phyloP scores from a whole-genome alignment of 2,797 vertebrate species.

The Acestrorhynchus altus region DNA sequence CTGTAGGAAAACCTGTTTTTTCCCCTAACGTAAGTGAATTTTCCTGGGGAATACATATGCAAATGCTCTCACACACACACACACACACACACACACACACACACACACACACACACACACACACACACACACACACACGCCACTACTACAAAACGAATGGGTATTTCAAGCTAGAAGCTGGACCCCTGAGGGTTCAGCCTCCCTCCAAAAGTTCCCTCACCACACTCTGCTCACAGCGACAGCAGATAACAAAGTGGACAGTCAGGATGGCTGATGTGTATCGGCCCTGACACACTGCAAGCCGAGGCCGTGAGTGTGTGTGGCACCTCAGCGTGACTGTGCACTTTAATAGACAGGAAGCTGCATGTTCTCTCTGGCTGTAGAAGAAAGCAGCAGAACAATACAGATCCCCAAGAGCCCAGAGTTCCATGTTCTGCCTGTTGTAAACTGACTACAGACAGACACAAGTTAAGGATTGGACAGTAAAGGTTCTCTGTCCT shows the following conservation, averaged over 20 bases:
- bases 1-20: no score
- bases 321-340: slow-evolving; percentile 46
- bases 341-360: slow-evolving; percentile 47
- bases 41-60: no score
- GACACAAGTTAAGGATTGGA: background rate
- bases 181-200: background rate
- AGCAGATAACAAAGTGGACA: slow-evolving; percentile 33
- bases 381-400: slow-evolving; percentile 39
- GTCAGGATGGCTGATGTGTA: slow-evolving; percentile 42
- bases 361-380: slow-evolving; percentile 28
- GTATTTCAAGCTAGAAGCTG: background rate
- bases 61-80: background rate
- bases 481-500: background rate
- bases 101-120: slow-evolving; percentile 5
- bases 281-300: slow-evolving; percentile 26
- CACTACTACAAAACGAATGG: background rate
- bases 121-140: background rate
- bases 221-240: background rate
- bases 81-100: slow-evolving; percentile 8
- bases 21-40: no score
- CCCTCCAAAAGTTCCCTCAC: slow-evolving; percentile 7
- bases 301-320: slow-evolving; percentile 29
- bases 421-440: background rate
- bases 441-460: background rate
- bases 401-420: slow-evolving; percentile 24